phyloP scores from a whole-genome alignment of 2,113 vertebrate species.

The Epinephelus fuscoguttatus region DNA sequence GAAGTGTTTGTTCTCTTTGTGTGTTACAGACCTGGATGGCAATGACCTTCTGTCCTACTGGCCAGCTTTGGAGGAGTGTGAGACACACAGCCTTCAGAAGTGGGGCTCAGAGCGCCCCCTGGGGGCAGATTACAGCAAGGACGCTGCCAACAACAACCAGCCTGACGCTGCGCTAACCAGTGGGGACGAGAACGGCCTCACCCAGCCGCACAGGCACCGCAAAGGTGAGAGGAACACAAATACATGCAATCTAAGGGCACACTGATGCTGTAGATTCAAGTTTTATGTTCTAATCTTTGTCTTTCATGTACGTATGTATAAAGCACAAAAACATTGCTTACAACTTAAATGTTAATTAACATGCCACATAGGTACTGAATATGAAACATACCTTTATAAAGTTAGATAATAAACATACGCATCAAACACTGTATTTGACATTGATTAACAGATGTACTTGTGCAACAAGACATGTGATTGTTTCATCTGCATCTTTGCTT shows the following conservation, averaged over 20 bases:
- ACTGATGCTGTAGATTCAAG: not conserved
- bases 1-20: slow-evolving; percentile 43
- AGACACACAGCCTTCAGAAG: slow-evolving; percentile 93
- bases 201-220: slow-evolving; percentile 91
- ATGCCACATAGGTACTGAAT: not conserved
- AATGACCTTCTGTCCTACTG: slow-evolving; percentile 98
- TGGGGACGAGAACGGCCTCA: slow-evolving; percentile 93
- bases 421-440: not conserved
- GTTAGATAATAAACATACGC: too few species aligned
- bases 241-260: not conserved
- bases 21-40: slow-evolving; percentile 91
- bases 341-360: not conserved
- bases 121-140: slow-evolving; percentile 93
- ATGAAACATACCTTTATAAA: not conserved
- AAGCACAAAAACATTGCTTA: not conserved
- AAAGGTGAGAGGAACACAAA: slow-evolving; percentile 87
- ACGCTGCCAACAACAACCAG: slow-evolving; percentile 96
- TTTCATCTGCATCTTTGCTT: not conserved
- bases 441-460: not conserved
- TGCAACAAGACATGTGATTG: not conserved
- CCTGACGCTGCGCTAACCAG: slow-evolving; percentile 92
- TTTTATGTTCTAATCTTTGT: not conserved
- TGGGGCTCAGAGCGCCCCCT: slow-evolving; percentile 98
- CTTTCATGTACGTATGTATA: not conserved
- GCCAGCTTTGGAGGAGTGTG: slow-evolving; percentile 94